Evolutionary conservation across 2,888 invertebrate species (phyloP), one percentile per base, ranked within the genome.

Genomic region (Lagria hirta): DNA sequence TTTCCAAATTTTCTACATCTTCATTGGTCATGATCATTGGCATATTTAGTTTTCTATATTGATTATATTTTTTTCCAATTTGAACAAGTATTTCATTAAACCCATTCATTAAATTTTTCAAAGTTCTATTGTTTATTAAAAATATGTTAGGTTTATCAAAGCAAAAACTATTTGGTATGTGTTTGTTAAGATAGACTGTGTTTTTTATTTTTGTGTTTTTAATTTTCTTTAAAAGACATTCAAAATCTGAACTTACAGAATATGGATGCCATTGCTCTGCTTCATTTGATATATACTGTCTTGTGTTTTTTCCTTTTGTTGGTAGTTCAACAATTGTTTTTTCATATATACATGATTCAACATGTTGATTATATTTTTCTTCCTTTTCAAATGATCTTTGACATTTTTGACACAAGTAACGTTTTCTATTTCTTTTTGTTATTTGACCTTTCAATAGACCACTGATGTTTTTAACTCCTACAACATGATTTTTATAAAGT

Each of bases 51-150:
- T 32, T 32, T 32, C n/a, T 20, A 17, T 33, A 33, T 33, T 33
- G 33, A 13, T 33, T 33, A 33, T 33, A 33, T 33, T 33, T 21
- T 29, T 33, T 33, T 33, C 22, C 21, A 33, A 33, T 35, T 35
- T n/a, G n/a, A 35, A 35, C 18, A 17, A 34, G 34, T 24, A 34
- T 23, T 22, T 34, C 34, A 34, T 34, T 34, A 34, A 34, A 34
- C 24, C 23, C 34, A 34, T 34, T 34, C 23, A 34, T 34, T 34
- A 23, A 34, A 34, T 34, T 34, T 34, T 34, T 22, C 34, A 34
- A 23, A 34, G 16, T 24, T 34, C 34, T 23, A 34, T 34, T 34
- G 24, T 34, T 34, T 34, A 24, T 35, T 24, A 35, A 26, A 35
- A 26, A 35, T 35, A 26, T 12, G 8, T 35, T n/a, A 26, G 24